These are phyloP conservation scores for Chitala chitala DNA, from an alignment of 2,113 vertebrate species.

Conservation along the genomic window DNA sequence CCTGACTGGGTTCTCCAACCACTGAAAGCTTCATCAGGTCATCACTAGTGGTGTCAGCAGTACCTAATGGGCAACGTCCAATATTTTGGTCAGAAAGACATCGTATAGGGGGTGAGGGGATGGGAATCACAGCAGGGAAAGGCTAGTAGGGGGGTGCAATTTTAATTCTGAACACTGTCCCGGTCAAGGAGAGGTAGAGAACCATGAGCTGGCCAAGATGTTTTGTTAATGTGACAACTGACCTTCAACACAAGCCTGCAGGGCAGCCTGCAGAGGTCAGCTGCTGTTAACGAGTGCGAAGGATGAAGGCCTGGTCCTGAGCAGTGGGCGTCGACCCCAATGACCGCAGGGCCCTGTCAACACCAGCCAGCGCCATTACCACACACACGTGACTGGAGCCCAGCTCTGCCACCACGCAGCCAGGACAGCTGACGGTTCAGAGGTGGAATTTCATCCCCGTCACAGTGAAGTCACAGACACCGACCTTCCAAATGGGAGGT, in stretches of 20 bases:
- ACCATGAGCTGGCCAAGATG: not conserved
- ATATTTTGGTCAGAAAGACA: too few species aligned
- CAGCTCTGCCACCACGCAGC: too few species aligned
- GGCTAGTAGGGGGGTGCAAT: not conserved
- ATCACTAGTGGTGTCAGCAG: too few species aligned
- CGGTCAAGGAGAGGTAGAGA: not conserved
- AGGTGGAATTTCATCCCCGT: too few species aligned
- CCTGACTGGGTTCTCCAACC: too few species aligned
- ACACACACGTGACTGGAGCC: too few species aligned
- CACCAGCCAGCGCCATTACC: not conserved
- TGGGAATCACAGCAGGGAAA: not conserved
- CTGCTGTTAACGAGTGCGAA: not conserved
- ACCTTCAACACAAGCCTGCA: not conserved
- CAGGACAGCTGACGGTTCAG: too few species aligned
- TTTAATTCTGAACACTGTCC: not conserved
- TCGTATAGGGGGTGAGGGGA: not conserved
- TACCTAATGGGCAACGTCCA: too few species aligned
- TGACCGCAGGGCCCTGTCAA: not conserved
- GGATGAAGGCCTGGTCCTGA: not conserved
- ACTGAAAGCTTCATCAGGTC: too few species aligned
- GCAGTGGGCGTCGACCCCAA: not conserved
- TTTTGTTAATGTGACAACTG: conserved; percentile 10
- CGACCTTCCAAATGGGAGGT: too few species aligned
- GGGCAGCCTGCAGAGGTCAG: not conserved
- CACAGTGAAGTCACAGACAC: too few species aligned